Conservation (phyloP, 2,797 vertebrate genomes). For the Knipowitschia caucasica region DNA sequence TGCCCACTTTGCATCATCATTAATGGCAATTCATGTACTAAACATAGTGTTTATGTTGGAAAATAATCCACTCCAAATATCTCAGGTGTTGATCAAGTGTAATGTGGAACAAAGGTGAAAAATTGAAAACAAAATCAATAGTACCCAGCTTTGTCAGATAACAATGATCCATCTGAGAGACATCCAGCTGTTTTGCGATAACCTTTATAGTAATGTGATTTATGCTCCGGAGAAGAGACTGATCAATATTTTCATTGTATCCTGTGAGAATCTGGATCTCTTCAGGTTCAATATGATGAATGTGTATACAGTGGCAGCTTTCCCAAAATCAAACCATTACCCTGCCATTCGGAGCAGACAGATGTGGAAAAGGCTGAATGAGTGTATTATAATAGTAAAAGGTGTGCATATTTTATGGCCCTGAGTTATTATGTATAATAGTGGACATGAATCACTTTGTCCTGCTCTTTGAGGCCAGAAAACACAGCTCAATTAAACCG, state of each 20-base stretch:
- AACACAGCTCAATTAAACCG: neutral
- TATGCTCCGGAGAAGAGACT: slow-evolving; percentile 20
- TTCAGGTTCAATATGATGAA: slow-evolving; percentile 36
- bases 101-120: too few species aligned
- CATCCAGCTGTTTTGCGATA: slow-evolving; percentile 26
- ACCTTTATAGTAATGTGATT: slow-evolving; percentile 35
- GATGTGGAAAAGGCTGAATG: slow-evolving; percentile 9
- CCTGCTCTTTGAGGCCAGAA: slow-evolving; percentile 16
- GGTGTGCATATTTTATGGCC: slow-evolving; percentile 14
- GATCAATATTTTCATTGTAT: slow-evolving; percentile 43
- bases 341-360: slow-evolving; percentile 24
- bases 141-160: slow-evolving; percentile 18
- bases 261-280: slow-evolving; percentile 28
- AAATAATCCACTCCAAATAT: too few species aligned
- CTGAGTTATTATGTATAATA: slow-evolving; percentile 14
- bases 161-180: slow-evolving; percentile 24
- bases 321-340: slow-evolving; percentile 33
- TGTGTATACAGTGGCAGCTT: slow-evolving; percentile 29
- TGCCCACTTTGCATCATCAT: too few species aligned
- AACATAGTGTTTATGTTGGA: too few species aligned
- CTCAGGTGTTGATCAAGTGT: too few species aligned
- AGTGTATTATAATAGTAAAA: slow-evolving; percentile 4
- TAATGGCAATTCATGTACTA: too few species aligned
- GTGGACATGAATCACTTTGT: slow-evolving; percentile 17
- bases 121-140: slow-evolving; percentile 17